phyloP scores from a whole-genome alignment of 2,888 invertebrate species.

The Mythimna albipuncta region DNA sequence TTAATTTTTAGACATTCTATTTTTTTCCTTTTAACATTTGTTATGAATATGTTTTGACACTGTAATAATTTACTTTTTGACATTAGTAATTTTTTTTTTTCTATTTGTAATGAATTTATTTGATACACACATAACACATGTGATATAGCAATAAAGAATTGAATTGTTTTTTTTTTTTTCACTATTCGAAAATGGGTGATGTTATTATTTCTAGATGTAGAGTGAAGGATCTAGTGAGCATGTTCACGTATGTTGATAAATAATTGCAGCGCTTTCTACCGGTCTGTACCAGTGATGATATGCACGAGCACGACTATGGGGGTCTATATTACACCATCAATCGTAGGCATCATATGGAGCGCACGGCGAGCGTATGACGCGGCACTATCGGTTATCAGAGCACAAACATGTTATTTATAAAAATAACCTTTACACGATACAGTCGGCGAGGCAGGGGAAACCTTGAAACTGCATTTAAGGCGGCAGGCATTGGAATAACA shows the following conservation, averaged over 20 bases:
- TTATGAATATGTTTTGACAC: too few relatives aligned
- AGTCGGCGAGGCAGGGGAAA: constrained; percentile 66
- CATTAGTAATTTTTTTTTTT: too few relatives aligned
- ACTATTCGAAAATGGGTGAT: neutral
- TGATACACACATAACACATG: too few relatives aligned
- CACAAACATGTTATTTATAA: constrained; percentile 76
- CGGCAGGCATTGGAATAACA: constrained; percentile 81
- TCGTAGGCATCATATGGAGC: neutral
- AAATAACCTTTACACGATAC: constrained; percentile 73
- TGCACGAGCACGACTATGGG: too few relatives aligned
- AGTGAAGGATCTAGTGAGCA: neutral
- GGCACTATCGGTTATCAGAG: constrained; percentile 75
- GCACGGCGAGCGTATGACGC: constrained; percentile 9
- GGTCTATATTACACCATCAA: neutral
- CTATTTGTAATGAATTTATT: too few relatives aligned
- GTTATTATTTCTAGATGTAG: neutral
- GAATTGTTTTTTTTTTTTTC: too few relatives aligned
- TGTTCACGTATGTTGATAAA: neutral
- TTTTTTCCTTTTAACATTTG: too few relatives aligned
- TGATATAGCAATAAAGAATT: too few relatives aligned
- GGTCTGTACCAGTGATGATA: constrained; percentile 2
- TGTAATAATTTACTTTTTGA: too few relatives aligned
- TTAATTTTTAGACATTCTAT: too few relatives aligned
- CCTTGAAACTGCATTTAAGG: constrained; percentile 83
- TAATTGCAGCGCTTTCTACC: constrained; percentile 15